These are phyloP conservation scores for Pseudochirops cupreus DNA, from an alignment of 2,797 vertebrate genomes.

Conservation along the genomic window DNA sequence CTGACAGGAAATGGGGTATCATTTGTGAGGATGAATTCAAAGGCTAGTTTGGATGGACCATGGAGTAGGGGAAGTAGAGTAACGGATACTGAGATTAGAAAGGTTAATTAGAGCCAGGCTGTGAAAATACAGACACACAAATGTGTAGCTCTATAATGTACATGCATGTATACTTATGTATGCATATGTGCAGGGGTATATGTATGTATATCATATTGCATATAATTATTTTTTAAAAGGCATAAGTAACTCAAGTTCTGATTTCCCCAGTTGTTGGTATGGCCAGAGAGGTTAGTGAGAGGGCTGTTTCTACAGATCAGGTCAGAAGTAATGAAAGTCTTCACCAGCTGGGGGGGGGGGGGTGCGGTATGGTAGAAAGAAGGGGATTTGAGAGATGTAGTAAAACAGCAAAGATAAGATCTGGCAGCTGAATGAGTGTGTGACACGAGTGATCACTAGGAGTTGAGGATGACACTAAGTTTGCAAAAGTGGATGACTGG, in stretches of 20 bases:
- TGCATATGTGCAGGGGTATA: background rate
- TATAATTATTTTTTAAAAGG: background rate
- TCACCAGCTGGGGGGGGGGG: fast-evolving
- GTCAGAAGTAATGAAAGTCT: background rate
- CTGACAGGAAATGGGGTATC: background rate
- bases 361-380: background rate
- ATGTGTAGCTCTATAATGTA: background rate
- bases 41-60: background rate
- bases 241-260: background rate
- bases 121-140: background rate
- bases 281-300: background rate
- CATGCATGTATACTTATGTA: background rate
- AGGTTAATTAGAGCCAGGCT: background rate
- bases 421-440: background rate
- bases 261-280: background rate
- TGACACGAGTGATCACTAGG: background rate
- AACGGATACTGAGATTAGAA: background rate
- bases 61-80: background rate
- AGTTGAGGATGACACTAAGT: background rate
- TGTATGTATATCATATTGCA: background rate
- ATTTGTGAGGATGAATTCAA: background rate
- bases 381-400: background rate
- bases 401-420: background rate
- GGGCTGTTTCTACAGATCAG: background rate
- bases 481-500: background rate